phyloP scores from a whole-genome alignment of 2,888 invertebrate genomes.

The Apeira syringaria region DNA sequence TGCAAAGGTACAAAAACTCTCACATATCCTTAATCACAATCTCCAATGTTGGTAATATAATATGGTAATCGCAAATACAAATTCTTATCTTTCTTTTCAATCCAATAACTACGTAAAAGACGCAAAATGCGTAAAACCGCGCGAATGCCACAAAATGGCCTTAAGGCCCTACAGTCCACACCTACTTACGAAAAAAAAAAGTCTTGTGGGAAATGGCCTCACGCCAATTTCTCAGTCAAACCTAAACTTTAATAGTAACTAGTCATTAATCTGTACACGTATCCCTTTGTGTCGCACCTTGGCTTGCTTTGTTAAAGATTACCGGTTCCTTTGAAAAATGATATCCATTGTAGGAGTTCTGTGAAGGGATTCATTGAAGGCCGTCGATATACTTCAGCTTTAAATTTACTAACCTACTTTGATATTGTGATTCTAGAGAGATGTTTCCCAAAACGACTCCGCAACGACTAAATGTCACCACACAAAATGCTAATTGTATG shows the following conservation, averaged over 20 bases:
- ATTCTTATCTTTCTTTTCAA: too few relatives aligned
- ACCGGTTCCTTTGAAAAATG: constrained; percentile 59
- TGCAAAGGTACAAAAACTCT: too few relatives aligned
- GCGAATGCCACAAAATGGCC: constrained; percentile 3
- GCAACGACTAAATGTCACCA: too few relatives aligned
- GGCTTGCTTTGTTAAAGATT: constrained; percentile 63
- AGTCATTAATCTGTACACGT: neutral
- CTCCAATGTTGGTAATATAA: too few relatives aligned
- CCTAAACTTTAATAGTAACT: constrained; percentile 9
- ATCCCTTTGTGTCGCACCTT: constrained; percentile 62
- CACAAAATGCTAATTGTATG: too few relatives aligned
- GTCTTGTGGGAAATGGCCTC: constrained; percentile 52
- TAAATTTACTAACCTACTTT: too few relatives aligned
- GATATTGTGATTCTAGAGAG: too few relatives aligned
- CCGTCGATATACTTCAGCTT: constrained; percentile 2
- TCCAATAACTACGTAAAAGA: neutral
- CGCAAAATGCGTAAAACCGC: neutral
- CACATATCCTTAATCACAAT: too few relatives aligned
- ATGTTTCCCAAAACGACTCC: too few relatives aligned
- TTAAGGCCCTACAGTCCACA: constrained; percentile 9
- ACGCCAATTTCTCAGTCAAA: constrained; percentile 58
- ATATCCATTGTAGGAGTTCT: constrained; percentile 38
- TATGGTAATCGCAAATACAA: neutral
- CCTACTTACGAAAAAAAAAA: constrained; percentile 25
- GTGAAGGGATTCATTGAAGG: constrained; percentile 10